Percentiles rank a stretch among this genome's conserved stretches.
Evolutionary conservation across 2,888 invertebrate species (phyloP).

Genomic region (Deilephila porcellus): DNA sequence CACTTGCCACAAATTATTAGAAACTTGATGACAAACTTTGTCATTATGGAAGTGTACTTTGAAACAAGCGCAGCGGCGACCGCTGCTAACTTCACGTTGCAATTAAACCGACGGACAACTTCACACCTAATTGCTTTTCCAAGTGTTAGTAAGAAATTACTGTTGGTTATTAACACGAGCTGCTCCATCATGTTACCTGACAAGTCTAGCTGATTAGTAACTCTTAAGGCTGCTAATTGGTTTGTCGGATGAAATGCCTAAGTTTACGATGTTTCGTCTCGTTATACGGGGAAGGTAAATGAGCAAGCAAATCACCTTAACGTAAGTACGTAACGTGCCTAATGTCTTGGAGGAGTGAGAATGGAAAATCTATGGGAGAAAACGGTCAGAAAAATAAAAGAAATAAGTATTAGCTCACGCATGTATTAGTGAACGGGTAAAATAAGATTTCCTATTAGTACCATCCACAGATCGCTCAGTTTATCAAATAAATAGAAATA

Average conservation of each 20-base stretch:
- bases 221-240: background rate
- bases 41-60: background rate
- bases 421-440: no score
- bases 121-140: constrained; percentile 8
- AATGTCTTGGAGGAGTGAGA: no score
- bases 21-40: constrained; percentile 8
- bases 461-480: no score
- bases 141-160: constrained; percentile 6
- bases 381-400: no score
- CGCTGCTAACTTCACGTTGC: constrained; percentile 10
- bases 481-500: no score
- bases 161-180: background rate
- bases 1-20: background rate
- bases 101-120: constrained; percentile 12
- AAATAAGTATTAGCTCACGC: no score
- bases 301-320: no score
- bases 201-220: background rate
- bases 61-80: constrained; percentile 7
- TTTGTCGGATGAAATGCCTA: background rate
- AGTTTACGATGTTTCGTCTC: background rate
- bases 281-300: background rate
- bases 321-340: no score
- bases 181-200: background rate
- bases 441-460: no score
- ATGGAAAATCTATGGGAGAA: no score